These are phyloP conservation scores for Uria lomvia DNA, from an alignment of 2,113 vertebrate species.

Conservation along the genomic window DNA sequence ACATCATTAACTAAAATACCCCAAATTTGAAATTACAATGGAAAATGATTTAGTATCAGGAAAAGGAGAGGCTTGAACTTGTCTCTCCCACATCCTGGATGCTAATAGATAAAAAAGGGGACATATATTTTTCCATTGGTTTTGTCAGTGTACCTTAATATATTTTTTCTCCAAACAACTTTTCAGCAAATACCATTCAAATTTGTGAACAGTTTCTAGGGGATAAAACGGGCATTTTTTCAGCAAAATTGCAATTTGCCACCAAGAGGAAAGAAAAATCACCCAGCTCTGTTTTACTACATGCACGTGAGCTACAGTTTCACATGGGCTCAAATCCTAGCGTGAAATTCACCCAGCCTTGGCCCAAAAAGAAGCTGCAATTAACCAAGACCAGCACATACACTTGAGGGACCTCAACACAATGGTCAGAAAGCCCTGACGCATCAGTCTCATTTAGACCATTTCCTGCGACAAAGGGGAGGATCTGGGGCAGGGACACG, in stretches of 20 bases:
- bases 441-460: neutral
- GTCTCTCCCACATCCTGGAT: neutral
- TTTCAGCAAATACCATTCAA: neutral
- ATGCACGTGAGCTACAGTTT: neutral
- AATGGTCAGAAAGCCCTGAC: neutral
- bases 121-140: neutral
- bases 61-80: neutral
- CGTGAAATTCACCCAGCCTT: neutral
- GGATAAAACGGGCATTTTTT: neutral
- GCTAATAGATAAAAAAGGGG: neutral
- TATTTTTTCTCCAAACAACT: neutral
- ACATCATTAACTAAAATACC: neutral
- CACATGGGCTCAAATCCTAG: fast-evolving
- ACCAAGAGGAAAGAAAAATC: neutral
- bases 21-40: neutral
- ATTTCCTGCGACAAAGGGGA: neutral
- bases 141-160: neutral
- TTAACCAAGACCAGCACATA: neutral
- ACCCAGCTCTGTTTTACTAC: neutral
- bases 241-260: neutral
- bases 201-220: neutral
- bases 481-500: neutral
- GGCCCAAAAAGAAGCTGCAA: neutral
- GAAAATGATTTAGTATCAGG: neutral
- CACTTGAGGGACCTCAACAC: neutral